Conservation (phyloP, 2,113 vertebrate species). For the Empidonax alnorum region DNA sequence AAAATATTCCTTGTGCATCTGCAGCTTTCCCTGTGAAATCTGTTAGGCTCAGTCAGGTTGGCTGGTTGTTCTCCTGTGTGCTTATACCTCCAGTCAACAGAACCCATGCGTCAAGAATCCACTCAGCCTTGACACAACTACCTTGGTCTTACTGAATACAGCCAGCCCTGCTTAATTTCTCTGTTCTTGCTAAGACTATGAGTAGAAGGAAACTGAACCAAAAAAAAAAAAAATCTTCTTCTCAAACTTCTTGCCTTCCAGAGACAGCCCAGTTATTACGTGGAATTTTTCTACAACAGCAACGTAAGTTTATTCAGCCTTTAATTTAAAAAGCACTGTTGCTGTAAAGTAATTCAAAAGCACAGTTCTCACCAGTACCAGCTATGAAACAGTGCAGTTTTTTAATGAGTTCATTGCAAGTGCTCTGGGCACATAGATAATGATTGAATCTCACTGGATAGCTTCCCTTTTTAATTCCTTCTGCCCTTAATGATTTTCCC, state of each 20-base stretch:
- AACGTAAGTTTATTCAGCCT: neutral
- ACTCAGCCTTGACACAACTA: neutral
- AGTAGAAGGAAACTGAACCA: neutral
- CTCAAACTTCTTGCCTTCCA: neutral
- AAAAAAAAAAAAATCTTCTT: neutral
- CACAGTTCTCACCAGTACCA: neutral
- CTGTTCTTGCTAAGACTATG: neutral
- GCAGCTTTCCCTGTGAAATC: fast-evolving
- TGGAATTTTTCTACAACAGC: neutral
- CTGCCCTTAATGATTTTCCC: neutral
- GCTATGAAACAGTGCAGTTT: neutral
- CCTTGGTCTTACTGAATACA: neutral
- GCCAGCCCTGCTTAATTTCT: neutral
- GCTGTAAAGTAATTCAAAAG: neutral
- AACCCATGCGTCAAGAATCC: neutral
- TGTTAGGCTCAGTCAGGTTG: neutral
- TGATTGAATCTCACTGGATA: neutral
- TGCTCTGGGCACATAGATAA: neutral
- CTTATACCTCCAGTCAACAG: neutral
- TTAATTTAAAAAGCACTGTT: neutral
- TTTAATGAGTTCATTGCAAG: neutral
- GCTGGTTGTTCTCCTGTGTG: neutral
- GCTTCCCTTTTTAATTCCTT: neutral
- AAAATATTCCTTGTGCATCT: neutral
- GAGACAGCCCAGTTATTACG: neutral